Evolutionary conservation across 2,888 invertebrate genomes (phyloP), one percentile per base, ranked within the genome.

Genomic region (Elegia similella): DNA sequence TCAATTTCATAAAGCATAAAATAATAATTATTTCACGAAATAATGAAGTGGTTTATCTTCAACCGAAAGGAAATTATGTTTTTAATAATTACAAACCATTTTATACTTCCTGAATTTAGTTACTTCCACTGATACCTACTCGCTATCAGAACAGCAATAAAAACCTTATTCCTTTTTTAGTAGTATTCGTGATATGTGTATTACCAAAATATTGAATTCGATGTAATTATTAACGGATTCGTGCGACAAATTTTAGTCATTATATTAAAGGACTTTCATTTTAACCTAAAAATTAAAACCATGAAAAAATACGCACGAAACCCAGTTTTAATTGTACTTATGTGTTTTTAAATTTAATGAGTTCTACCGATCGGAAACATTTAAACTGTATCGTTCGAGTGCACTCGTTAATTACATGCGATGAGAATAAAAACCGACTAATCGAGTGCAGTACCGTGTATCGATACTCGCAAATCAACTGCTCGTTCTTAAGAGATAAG

Each of bases 351-450:
- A 70, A 70, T 72, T 71, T 73, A 75, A 75, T 69, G 71, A 73
- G 72, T 76, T 74, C 69, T 66, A 63, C 63, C 70, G 66, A 80
- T 81, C 82, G 85, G 83, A 85, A 82, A 84, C 76, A 73, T 79
- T 78, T 66, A 75, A 77, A 74, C 67, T 73, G 72, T 72, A 66
- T 76, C 75, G 68, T 75, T 74, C 70, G 71, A 76, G 73, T 82
- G 76, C 80, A 82, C 75, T 73, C 75, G 73, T 76, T 79, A 80
- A 80, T 76, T 76, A 72, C 66, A 54, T 61, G 52, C 59, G 72
- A 78, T 78, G 74, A 77, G 72, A 74, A 73, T 68, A 72, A 74
- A 72, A 72, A 56, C 68, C 72, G 69, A 75, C 73, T 72, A 72
- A 73, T 68, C 67, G 66, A 67, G 65, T 70, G 64, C 66, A 60